Evolutionary conservation across 2,797 vertebrate species (phyloP).

Genomic region (Alcedo atthis): DNA sequence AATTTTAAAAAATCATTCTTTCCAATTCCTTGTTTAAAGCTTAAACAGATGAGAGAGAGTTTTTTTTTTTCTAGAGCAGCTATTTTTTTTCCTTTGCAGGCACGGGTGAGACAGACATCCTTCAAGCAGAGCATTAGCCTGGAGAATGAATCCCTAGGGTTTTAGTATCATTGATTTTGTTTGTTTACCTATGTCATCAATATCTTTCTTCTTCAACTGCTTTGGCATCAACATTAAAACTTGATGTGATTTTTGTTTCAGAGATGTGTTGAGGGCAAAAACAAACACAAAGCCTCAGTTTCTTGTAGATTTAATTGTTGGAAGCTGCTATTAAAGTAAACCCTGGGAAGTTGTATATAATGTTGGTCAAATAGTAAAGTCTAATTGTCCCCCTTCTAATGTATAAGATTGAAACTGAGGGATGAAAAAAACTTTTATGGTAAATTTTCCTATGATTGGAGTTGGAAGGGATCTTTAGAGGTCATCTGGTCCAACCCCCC

Average conservation of each 20-base stretch:
- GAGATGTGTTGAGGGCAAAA: not conserved
- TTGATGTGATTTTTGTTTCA: not conserved
- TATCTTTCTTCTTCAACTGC: not conserved
- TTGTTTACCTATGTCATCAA: not conserved
- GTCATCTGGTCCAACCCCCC: not conserved
- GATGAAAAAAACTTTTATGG: not conserved
- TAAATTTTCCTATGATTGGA: not conserved
- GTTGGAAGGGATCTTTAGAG: not conserved
- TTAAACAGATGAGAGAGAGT: not conserved
- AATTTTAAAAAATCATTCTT: not conserved
- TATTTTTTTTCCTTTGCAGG: not conserved
- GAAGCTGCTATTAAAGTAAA: not conserved
- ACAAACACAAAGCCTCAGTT: not conserved
- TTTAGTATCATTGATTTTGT: not conserved
- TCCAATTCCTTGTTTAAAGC: not conserved
- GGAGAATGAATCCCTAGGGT: not conserved
- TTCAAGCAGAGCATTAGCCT: not conserved
- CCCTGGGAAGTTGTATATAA: not conserved
- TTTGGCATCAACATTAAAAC: not conserved
- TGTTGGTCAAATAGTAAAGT: not conserved
- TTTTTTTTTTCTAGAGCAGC: not conserved
- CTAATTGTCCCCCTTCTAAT: accelerated
- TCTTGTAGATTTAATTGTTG: not conserved
- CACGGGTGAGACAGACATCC: not conserved
- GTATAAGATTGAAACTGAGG: not conserved